Conservation (phyloP, 2,797 vertebrate species). For the Tokudaia tokunoshimensis region DNA sequence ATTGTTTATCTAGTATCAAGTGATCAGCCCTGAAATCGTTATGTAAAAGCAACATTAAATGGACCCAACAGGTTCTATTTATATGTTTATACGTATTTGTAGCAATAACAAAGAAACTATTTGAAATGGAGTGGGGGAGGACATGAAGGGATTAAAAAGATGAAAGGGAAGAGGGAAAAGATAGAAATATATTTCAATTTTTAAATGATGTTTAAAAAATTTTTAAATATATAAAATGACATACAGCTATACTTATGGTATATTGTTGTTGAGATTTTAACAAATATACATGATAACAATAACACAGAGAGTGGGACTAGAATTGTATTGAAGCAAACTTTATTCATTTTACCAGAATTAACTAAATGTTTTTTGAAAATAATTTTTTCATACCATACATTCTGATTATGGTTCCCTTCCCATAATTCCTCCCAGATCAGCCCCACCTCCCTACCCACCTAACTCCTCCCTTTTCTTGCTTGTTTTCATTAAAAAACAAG, state of each 20-base stretch:
- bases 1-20: not conserved
- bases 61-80: not conserved
- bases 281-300: not conserved
- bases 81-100: not conserved
- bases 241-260: not conserved
- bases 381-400: not conserved
- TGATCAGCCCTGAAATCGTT: not conserved
- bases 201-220: not conserved
- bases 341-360: not conserved
- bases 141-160: not conserved
- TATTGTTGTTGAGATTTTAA: not conserved
- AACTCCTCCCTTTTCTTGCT: not conserved
- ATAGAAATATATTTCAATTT: not conserved
- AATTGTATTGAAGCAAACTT: not conserved
- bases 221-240: not conserved
- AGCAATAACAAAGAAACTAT: not conserved
- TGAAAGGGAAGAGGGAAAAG: not conserved
- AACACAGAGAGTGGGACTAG: not conserved
- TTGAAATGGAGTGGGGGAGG: not conserved
- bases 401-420: not conserved
- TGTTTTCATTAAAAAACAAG: not conserved
- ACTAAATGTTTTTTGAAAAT: not conserved
- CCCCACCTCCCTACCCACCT: not conserved
- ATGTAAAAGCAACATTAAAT: not conserved
- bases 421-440: not conserved